Conservation (phyloP, 1,140 invertebrate species). For the Chrysopa pallens region DNA sequence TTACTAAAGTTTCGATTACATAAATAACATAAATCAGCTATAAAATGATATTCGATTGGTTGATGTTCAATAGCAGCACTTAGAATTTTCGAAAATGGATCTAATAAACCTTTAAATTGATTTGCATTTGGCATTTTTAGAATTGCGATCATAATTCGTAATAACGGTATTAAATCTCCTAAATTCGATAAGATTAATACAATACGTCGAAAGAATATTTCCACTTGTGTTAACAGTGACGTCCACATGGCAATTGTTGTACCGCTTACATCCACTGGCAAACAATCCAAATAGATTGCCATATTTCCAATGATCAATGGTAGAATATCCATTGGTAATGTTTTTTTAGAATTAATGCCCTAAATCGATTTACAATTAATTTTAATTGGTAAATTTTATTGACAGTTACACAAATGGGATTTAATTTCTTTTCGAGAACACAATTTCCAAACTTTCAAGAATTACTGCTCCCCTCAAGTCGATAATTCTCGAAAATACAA, state of each 20-base stretch:
- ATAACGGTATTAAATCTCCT: constrained; percentile 54
- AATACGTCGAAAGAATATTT: constrained; percentile 67
- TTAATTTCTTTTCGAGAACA: too few relatives aligned
- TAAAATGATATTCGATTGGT: constrained; percentile 60
- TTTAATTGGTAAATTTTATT: too few relatives aligned
- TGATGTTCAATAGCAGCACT: constrained; percentile 80
- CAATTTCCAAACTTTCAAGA: too few relatives aligned
- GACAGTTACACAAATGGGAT: too few relatives aligned
- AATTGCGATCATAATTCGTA: constrained; percentile 72
- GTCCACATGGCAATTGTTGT: constrained; percentile 52
- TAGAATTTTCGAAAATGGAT: constrained; percentile 91
- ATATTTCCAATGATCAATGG: constrained; percentile 71
- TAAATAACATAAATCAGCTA: constrained; percentile 77
- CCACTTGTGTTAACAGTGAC: constrained; percentile 60
- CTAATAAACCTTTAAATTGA: constrained; percentile 65
- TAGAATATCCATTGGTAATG: constrained; percentile 56
- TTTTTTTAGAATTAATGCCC: constrained; percentile 77
- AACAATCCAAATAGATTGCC: constrained; percentile 80
- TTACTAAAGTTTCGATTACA: constrained; percentile 75
- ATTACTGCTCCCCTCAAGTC: too few relatives aligned
- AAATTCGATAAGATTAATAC: constrained; percentile 53
- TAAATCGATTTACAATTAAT: constrained; percentile 16
- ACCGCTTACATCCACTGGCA: constrained; percentile 66
- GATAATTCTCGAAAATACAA: too few relatives aligned
- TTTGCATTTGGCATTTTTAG: constrained; percentile 69